Conservation (phyloP, 2,888 invertebrate species). For the Monopis laevigella region DNA sequence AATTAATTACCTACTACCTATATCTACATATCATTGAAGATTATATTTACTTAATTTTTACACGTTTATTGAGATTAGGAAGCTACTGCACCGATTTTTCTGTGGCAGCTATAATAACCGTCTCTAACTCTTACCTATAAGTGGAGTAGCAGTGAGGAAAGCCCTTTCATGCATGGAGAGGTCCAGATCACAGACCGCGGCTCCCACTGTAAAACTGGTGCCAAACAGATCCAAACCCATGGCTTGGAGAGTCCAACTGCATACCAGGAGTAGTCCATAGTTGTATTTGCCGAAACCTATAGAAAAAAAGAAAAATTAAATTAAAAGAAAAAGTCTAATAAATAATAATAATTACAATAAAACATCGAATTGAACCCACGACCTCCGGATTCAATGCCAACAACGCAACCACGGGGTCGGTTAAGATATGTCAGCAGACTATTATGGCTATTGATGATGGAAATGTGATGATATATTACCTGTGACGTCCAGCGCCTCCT, state of each 20-base stretch:
- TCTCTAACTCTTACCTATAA: constrained; percentile 61
- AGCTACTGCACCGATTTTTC: too few relatives aligned
- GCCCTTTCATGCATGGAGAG: constrained; percentile 72
- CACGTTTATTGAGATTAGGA: too few relatives aligned
- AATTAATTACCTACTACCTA: too few relatives aligned
- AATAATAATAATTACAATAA: background rate
- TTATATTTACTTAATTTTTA: too few relatives aligned
- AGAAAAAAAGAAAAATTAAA: too few relatives aligned
- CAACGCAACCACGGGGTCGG: background rate
- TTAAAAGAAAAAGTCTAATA: background rate
- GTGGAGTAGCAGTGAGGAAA: constrained; percentile 73
- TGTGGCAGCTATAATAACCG: background rate
- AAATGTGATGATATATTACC: too few relatives aligned
- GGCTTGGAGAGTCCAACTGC: constrained; percentile 55
- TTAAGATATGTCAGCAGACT: too few relatives aligned
- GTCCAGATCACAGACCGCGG: constrained; percentile 75
- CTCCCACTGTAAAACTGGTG: constrained; percentile 75
- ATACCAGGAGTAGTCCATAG: constrained; percentile 44
- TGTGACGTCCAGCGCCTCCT: constrained; percentile 45
- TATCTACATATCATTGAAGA: too few relatives aligned
- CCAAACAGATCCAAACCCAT: constrained; percentile 61
- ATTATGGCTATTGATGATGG: too few relatives aligned
- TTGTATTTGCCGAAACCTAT: constrained; percentile 59
- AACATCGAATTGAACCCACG: too few relatives aligned
- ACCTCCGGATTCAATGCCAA: too few relatives aligned